phyloP scores from a whole-genome alignment of 1,140 invertebrate genomes.

The Paracyclopina nana region DNA sequence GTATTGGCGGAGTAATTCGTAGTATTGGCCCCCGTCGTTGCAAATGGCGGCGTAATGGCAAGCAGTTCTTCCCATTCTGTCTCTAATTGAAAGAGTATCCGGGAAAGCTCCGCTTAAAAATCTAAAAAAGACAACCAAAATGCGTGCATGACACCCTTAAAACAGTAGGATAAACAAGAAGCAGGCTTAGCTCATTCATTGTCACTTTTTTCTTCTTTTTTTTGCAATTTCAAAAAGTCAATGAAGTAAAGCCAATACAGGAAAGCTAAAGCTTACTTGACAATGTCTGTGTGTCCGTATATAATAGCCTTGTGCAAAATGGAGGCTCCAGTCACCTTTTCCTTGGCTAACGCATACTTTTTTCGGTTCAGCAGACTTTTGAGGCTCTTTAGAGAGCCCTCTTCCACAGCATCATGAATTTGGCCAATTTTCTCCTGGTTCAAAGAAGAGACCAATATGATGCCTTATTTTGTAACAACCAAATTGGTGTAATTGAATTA shows the following conservation, averaged over 20 bases:
- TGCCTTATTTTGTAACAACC: no score
- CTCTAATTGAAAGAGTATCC: slow-evolving; percentile 36
- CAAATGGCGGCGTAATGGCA: slow-evolving; percentile 71
- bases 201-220: neutral
- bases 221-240: neutral
- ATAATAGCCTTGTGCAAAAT: slow-evolving; percentile 67
- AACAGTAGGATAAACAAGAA: neutral
- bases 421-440: slow-evolving; percentile 62
- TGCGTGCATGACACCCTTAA: neutral
- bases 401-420: slow-evolving; percentile 62
- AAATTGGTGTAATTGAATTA: no score
- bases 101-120: slow-evolving; percentile 44
- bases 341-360: slow-evolving; percentile 68
- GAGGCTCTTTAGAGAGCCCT: slow-evolving; percentile 59
- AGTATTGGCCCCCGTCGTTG: slow-evolving; percentile 67
- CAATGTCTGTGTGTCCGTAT: slow-evolving; percentile 32
- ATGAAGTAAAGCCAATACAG: neutral
- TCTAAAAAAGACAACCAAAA: slow-evolving; percentile 16
- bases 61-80: slow-evolving; percentile 61
- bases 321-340: slow-evolving; percentile 70
- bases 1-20: slow-evolving; percentile 45
- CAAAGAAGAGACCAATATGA: slow-evolving; percentile 7
- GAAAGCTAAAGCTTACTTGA: neutral
- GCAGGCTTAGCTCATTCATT: neutral
- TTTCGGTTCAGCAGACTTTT: slow-evolving; percentile 66